Base-by-base conservation (phyloP, 2,888 invertebrate genomes). In the Tethea ocularis region DNA sequence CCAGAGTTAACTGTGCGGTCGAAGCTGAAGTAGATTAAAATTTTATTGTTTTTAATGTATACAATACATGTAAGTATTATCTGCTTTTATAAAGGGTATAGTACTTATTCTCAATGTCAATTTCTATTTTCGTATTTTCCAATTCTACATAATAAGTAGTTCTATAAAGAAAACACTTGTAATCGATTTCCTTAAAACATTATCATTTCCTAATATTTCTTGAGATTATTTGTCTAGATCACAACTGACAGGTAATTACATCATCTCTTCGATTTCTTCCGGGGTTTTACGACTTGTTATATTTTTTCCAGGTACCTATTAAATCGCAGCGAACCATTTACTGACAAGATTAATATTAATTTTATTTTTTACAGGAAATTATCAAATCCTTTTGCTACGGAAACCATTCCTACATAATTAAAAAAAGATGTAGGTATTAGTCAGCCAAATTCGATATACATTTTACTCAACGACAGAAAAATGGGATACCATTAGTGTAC, bases 311-410 rank as follows among this genome's bases (percentile, higher is more conserved):
- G 60, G 59, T 63, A 62, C 57, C 59, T 54, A 61, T 56, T 60
- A 60, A 70, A 64, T 66, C 60, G 67, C 62, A 56, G 60, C 61
- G 65, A 58, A 60, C 66, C 63, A 68, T 71, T 75, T 69, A 69
- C 72, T 65, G 68, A 57, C 61, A 66, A 51, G 67, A 69, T 76
- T 74, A 74, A 74, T 73, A 71, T 62, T 65, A 46, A 46, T n/a
- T 46, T 17, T 46, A 46, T 46, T 20, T 46, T 20, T 20, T 10
- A 20, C 46, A 20, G 20, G 8, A 46, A 46, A 46, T 29, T 29
- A 29, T 46, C 8, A 46, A 46, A 46, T 46, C 38, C 17, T 20
- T 20, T 46, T 46, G 46, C 20, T 20, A 41, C 17, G 41, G 15
- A 15, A 36, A 15, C n/a, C 6, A n/a, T 38, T 38, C 38, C 36